Conservation (phyloP, 2,797 vertebrate species). For the Gadopsis marmoratus region DNA sequence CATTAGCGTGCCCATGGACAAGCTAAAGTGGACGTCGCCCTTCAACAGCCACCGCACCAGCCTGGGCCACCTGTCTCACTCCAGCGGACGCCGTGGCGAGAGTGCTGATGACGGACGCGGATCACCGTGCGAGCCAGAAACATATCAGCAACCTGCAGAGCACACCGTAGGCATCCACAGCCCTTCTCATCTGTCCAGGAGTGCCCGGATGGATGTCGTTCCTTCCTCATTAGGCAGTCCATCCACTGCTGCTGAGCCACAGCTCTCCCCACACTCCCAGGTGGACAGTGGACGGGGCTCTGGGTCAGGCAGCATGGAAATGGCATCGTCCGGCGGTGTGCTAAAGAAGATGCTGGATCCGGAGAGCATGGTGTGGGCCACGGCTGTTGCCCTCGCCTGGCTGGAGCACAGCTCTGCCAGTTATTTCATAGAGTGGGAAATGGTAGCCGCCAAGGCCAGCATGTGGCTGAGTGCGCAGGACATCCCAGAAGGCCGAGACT, state of each 20-base stretch:
- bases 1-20: constrained; percentile 92
- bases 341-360: constrained; percentile 73
- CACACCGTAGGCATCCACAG: constrained; percentile 27
- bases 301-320: constrained; percentile 32
- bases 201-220: constrained; percentile 48
- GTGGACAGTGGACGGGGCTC: constrained; percentile 61
- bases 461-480: constrained; percentile 91
- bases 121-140: not conserved
- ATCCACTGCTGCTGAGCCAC: constrained; percentile 65
- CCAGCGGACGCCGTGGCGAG: constrained; percentile 70
- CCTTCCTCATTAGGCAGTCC: constrained; percentile 64
- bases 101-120: constrained; percentile 52
- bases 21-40: constrained; percentile 96
- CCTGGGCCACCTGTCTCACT: constrained; percentile 83
- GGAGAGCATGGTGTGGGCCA: constrained; percentile 93
- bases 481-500: constrained; percentile 89
- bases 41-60: constrained; percentile 91
- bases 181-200: constrained; percentile 57
- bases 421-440: constrained; percentile 96
- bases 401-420: constrained; percentile 97
- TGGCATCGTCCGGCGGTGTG: constrained; percentile 24
- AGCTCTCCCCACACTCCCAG: constrained; percentile 37
- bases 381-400: constrained; percentile 94
- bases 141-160: constrained; percentile 63
- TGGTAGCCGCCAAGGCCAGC: constrained; percentile 95